These are phyloP conservation scores for Panurus biarmicus DNA, from an alignment of 2,113 vertebrate species.

Conservation along the genomic window DNA sequence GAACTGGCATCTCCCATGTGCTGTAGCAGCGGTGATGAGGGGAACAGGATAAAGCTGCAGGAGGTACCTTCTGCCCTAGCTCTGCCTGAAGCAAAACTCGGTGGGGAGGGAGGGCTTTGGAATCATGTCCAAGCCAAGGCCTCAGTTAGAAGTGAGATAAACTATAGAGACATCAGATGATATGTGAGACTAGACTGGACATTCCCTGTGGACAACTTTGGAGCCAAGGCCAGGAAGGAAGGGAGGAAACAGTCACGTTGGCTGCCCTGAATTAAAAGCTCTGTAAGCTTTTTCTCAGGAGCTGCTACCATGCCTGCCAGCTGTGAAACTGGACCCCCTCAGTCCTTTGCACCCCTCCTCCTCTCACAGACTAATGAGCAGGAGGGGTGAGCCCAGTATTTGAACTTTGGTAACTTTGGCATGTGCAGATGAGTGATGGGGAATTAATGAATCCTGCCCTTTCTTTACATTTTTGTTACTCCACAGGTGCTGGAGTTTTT, in stretches of 20 bases:
- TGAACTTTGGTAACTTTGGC: neutral
- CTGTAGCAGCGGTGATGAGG: neutral
- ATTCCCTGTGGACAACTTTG: conserved; percentile 7
- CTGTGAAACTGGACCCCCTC: conserved; percentile 1
- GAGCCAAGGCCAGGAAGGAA: neutral
- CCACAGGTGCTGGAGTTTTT: neutral
- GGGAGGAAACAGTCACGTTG: neutral
- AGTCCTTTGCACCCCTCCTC: neutral
- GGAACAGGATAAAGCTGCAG: neutral
- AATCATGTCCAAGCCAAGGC: neutral
- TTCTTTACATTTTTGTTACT: neutral
- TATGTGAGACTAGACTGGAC: neutral
- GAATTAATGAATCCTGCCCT: conserved; percentile 15
- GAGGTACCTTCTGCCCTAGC: neutral
- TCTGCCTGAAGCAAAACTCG: neutral
- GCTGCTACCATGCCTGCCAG: neutral
- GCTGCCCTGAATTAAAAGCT: neutral
- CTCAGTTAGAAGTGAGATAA: neutral
- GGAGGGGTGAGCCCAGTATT: neutral
- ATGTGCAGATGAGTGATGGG: neutral
- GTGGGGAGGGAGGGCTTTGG: neutral
- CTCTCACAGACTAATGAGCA: neutral
- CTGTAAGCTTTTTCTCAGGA: conserved; percentile 14
- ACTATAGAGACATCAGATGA: conserved; percentile 20
- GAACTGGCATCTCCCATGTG: neutral